These are phyloP conservation scores for Tyrophagus putrescentiae DNA, from an alignment of 1,140 invertebrate species.

Conservation along the genomic window DNA sequence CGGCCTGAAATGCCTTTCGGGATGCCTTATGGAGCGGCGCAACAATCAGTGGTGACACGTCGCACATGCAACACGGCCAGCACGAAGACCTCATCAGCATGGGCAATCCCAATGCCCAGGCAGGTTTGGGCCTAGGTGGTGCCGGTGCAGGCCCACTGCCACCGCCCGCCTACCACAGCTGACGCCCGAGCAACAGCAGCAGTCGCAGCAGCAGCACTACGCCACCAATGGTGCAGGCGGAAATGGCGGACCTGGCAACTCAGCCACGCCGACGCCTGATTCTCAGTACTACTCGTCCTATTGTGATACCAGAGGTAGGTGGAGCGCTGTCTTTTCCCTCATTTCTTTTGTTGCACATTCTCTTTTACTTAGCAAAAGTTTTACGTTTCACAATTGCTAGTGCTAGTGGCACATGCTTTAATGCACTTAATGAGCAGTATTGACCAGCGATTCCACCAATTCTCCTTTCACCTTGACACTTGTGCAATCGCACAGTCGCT, in stretches of 20 bases:
- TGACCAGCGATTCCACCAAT: no score
- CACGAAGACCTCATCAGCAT: neutral
- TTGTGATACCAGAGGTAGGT: constrained; percentile 16
- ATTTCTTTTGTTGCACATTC: neutral
- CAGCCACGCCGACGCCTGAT: constrained; percentile 3
- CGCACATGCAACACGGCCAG: neutral
- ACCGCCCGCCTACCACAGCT: constrained; percentile 2
- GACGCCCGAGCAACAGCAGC: neutral
- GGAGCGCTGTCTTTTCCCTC: no score
- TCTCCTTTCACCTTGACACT: no score
- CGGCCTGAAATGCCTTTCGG: constrained; percentile 10
- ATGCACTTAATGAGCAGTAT: no score
- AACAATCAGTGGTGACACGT: neutral
- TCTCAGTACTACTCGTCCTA: constrained; percentile 14
- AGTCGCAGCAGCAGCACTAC: neutral
- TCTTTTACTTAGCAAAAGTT: neutral
- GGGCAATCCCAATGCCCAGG: neutral
- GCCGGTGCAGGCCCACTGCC: neutral
- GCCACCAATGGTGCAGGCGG: neutral
- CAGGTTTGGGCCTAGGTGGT: neutral
- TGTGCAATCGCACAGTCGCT: no score
- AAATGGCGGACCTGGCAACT: neutral
- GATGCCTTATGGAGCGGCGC: constrained; percentile 4
- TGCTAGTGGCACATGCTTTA: no score
- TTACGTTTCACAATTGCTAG: no score